Percentiles rank a stretch among this genome's conserved stretches.
Evolutionary conservation across 2,113 vertebrate species (phyloP).

Genomic region (Carassius auratus): DNA sequence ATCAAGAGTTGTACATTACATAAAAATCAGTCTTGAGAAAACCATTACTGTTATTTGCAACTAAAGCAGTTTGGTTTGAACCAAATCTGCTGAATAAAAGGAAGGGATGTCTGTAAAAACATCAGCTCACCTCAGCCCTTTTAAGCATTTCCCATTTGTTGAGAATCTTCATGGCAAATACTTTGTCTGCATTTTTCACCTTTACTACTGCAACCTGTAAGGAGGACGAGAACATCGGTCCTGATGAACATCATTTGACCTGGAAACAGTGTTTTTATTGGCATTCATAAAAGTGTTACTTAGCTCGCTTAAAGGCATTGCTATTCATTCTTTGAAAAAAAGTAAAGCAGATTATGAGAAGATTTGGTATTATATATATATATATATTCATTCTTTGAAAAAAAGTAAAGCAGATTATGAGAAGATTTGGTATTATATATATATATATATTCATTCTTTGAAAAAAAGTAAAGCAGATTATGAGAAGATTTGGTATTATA

Average conservation of each 20-base stretch:
- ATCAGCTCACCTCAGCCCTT: slow-evolving; percentile 88
- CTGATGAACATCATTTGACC: neutral
- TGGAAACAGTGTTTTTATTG: neutral
- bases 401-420: no score
- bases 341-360: neutral
- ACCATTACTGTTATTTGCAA: neutral
- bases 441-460: no score
- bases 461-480: no score
- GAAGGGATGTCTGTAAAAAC: slow-evolving; percentile 2
- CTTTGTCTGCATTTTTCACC: slow-evolving; percentile 94
- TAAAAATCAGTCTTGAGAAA: slow-evolving; percentile 1
- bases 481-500: no score
- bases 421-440: no score
- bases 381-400: no score
- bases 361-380: no score
- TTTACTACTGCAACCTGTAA: slow-evolving; percentile 96
- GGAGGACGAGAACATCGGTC: slow-evolving; percentile 41
- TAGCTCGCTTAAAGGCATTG: neutral
- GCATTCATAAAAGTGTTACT: neutral
- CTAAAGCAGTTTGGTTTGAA: no score
- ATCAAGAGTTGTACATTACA: neutral
- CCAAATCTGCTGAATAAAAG: neutral
- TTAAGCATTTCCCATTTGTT: slow-evolving; percentile 99
- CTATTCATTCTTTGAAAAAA: neutral
- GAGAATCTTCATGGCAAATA: slow-evolving; percentile 99